A percentile compares a stretch with the other conserved stretches of the same genome.
These are phyloP conservation scores for Clarias magur DNA, from an alignment of 2,113 vertebrate species.

Conservation along the genomic window DNA sequence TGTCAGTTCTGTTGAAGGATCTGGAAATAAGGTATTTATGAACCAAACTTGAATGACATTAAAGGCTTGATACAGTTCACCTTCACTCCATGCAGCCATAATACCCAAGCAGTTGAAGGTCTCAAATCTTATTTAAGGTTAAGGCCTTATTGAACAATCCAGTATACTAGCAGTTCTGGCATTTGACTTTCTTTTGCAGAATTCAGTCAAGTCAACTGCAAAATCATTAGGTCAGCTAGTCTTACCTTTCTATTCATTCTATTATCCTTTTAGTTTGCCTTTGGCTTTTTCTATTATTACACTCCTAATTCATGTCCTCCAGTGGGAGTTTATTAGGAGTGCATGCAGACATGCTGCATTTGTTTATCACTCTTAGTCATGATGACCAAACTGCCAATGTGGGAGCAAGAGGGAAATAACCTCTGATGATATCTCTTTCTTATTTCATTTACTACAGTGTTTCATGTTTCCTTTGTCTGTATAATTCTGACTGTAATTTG, in stretches of 20 bases:
- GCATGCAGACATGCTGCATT: conserved; percentile 6
- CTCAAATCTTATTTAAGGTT: not conserved
- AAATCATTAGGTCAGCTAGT: not conserved
- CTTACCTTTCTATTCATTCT: not conserved
- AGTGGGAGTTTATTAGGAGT: too few species aligned
- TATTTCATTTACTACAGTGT: conserved; percentile 43
- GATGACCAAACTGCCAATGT: conserved; percentile 20
- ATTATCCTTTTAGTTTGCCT: not conserved
- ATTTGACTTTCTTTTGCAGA: not conserved
- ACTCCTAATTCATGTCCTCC: not conserved
- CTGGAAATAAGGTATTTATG: too few species aligned
- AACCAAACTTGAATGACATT: too few species aligned
- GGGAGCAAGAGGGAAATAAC: conserved; percentile 8
- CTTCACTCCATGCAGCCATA: not conserved
- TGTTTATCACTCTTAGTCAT: conserved; percentile 29
- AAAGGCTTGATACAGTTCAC: too few species aligned
- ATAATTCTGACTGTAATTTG: not conserved
- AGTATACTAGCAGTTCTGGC: not conserved
- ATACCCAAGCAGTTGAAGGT: not conserved
- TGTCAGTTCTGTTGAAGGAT: too few species aligned
- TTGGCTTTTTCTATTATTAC: not conserved
- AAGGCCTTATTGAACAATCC: not conserved
- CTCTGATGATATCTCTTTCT: conserved; percentile 55
- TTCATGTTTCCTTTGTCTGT: conserved; percentile 59
- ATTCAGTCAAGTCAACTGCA: not conserved